Conservation (phyloP, 2,888 invertebrate genomes). For the Caenorhabditis virilis region DNA sequence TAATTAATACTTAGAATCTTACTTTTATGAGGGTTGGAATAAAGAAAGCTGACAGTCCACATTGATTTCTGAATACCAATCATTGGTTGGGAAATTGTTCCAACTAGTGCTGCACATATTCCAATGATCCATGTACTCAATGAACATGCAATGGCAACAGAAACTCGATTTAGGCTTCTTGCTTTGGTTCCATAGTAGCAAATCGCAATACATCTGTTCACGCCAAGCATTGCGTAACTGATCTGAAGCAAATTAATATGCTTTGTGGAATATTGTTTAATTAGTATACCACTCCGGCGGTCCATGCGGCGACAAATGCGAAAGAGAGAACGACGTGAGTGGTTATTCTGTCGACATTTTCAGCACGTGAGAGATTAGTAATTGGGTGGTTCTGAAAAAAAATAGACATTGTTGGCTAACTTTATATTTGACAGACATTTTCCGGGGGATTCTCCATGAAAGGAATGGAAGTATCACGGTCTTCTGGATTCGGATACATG, state of each 20-base stretch:
- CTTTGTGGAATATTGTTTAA: background rate
- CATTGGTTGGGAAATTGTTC: conserved; percentile 55
- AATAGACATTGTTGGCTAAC: too few species aligned
- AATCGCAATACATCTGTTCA: conserved; percentile 64
- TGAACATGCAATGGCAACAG: conserved; percentile 59
- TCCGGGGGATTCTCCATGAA: conserved; percentile 17
- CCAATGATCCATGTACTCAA: conserved; percentile 62
- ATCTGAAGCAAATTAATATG: conserved; percentile 31
- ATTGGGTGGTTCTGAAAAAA: conserved; percentile 1
- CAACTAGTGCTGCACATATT: conserved; percentile 50
- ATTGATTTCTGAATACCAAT: conserved; percentile 55
- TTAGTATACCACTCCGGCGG: conserved; percentile 58
- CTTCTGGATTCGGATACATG: conserved; percentile 35
- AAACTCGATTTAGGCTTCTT: conserved; percentile 58
- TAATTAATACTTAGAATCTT: background rate
- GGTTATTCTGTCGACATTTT: conserved; percentile 5
- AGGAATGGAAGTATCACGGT: conserved; percentile 19
- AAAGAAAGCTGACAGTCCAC: conserved; percentile 57
- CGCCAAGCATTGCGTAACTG: conserved; percentile 51
- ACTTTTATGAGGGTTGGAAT: conserved; percentile 31
- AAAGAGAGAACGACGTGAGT: conserved; percentile 49
- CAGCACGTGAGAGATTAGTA: background rate
- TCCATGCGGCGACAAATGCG: conserved; percentile 63
- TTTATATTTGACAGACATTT: conserved; percentile 9
- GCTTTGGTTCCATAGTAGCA: conserved; percentile 66